phyloP scores from a whole-genome alignment of 1,140 invertebrate species.

The Helicoverpa zea region DNA sequence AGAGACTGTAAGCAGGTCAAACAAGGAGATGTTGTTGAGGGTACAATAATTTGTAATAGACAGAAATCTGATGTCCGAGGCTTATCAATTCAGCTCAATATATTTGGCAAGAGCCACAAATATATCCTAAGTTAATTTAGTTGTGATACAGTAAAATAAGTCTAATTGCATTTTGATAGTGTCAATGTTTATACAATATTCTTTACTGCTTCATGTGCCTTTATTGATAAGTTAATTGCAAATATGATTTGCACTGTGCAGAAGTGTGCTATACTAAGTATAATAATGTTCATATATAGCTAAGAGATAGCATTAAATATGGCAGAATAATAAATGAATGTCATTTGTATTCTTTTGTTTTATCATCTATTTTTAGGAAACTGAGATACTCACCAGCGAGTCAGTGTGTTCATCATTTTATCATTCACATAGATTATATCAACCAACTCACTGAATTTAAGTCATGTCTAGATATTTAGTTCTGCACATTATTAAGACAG shows the following conservation, averaged over 20 bases:
- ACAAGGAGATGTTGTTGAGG: slow-evolving; percentile 91
- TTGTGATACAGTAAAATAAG: slow-evolving; percentile 4
- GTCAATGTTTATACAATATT: not conserved
- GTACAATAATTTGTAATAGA: slow-evolving; percentile 88
- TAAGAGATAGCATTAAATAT: slow-evolving; percentile 42
- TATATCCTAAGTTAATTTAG: slow-evolving; percentile 80
- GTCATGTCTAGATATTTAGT: not conserved
- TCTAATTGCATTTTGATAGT: slow-evolving; percentile 7
- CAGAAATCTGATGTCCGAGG: slow-evolving; percentile 81
- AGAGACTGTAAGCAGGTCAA: slow-evolving; percentile 91
- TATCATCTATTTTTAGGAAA: slow-evolving; percentile 36
- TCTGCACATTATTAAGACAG: no score
- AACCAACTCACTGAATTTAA: not conserved
- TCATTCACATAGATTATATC: slow-evolving; percentile 30
- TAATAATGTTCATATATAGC: slow-evolving; percentile 42
- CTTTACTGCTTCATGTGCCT: slow-evolving; percentile 21
- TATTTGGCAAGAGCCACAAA: slow-evolving; percentile 84
- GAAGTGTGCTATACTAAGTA: not conserved
- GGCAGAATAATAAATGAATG: slow-evolving; percentile 13
- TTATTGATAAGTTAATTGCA: slow-evolving; percentile 26
- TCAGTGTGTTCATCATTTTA: slow-evolving; percentile 42
- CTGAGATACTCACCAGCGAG: slow-evolving; percentile 47
- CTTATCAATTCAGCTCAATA: slow-evolving; percentile 77
- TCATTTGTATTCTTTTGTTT: slow-evolving; percentile 25
- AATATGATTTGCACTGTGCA: slow-evolving; percentile 28